phyloP scores from a whole-genome alignment of 1,140 invertebrate genomes.

The Heliothis virescens region DNA sequence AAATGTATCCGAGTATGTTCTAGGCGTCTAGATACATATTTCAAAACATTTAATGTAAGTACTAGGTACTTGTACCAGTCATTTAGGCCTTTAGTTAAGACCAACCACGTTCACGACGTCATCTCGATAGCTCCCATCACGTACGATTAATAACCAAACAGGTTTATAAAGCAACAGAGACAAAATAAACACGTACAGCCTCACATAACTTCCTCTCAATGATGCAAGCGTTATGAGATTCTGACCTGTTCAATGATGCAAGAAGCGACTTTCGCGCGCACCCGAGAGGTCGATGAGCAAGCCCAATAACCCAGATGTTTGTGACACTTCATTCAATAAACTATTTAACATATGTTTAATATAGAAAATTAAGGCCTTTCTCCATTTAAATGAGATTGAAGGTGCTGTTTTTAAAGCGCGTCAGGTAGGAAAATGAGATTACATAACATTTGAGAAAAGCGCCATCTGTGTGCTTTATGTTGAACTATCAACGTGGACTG shows the following conservation, averaged over 20 bases:
- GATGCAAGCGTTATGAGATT: constrained; percentile 75
- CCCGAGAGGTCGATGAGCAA: constrained; percentile 66
- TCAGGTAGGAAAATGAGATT: constrained; percentile 51
- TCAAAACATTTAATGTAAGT: too few species aligned
- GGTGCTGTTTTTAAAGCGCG: constrained; percentile 33
- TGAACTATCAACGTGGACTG: constrained; percentile 40
- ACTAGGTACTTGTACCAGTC: neutral
- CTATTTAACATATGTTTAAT: constrained; percentile 55
- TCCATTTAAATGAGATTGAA: constrained; percentile 3
- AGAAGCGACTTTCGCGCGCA: constrained; percentile 77
- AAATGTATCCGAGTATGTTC: too few species aligned
- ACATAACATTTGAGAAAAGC: constrained; percentile 17
- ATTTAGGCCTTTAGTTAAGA: neutral
- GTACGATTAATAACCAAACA: constrained; percentile 19
- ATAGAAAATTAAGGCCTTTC: constrained; percentile 29
- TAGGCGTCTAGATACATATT: too few species aligned
- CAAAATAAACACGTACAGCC: constrained; percentile 49
- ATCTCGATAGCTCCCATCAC: neutral
- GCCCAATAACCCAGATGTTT: constrained; percentile 75
- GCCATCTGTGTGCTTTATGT: constrained; percentile 58
- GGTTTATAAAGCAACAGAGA: constrained; percentile 41
- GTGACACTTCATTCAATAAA: constrained; percentile 61
- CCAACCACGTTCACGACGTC: constrained; percentile 12
- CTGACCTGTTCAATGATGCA: constrained; percentile 72
- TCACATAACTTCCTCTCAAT: constrained; percentile 63